Evolutionary conservation across 2,797 vertebrate species (phyloP).

Genomic region (Leuciscus waleckii): DNA sequence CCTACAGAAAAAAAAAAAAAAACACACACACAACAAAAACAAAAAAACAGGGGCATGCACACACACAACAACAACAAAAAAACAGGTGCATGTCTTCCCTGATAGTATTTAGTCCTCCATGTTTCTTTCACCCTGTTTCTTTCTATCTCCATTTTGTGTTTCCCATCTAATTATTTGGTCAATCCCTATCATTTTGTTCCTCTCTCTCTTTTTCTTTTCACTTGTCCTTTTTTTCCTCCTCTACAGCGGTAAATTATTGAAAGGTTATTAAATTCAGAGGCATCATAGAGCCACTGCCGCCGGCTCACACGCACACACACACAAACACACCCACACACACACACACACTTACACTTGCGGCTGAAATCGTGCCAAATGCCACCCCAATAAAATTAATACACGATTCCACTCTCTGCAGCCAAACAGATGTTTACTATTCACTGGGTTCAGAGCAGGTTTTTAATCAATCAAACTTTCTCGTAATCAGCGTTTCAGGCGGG

Average conservation of each 20-base stretch:
- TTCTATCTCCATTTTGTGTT: conserved; percentile 4
- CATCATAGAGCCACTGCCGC: conserved; percentile 29
- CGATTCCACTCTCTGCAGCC: neutral
- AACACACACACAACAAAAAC: no score
- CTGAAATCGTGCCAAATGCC: conserved; percentile 26
- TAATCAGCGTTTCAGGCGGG: conserved; percentile 17
- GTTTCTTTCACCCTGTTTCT: neutral
- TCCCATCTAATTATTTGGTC: conserved; percentile 17
- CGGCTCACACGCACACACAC: neutral
- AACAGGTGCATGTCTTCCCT: neutral
- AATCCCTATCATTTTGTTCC: neutral
- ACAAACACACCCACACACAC: neutral
- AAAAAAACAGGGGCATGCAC: neutral
- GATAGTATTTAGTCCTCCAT: neutral
- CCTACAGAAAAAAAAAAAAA: neutral
- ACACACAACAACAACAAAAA: neutral
- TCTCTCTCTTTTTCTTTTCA: neutral
- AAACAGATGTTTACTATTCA: conserved; percentile 9
- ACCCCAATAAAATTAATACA: neutral
- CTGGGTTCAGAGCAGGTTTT: conserved; percentile 2
- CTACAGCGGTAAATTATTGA: conserved; percentile 60
- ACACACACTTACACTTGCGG: neutral
- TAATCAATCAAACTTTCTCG: conserved; percentile 45
- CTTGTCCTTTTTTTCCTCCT: conserved; percentile 33
- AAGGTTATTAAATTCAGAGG: conserved; percentile 60